phyloP scores from a whole-genome alignment of 2,113 vertebrate genomes.

The Carassius carassius region DNA sequence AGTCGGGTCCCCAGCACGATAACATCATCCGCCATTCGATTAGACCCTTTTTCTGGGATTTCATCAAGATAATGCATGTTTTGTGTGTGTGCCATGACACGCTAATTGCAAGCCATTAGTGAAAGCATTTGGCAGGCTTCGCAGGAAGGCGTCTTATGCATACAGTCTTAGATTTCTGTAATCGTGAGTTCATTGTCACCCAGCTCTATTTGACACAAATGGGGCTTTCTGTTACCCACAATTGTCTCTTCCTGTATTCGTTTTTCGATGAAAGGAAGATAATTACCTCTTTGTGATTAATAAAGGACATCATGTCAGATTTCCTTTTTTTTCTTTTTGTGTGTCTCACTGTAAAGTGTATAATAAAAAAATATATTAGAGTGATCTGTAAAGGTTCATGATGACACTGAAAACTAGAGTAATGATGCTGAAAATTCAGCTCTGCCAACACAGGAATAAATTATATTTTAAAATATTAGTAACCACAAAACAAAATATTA shows the following conservation, averaged over 20 bases:
- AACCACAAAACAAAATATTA: too few species aligned
- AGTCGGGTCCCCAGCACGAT: slow-evolving; percentile 20
- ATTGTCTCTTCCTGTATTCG: background rate
- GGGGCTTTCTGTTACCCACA: background rate
- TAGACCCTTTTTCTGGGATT: slow-evolving; percentile 15
- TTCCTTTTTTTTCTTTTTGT: background rate
- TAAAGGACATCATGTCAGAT: background rate
- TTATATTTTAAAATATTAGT: background rate
- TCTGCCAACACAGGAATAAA: background rate
- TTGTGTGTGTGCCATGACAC: slow-evolving; percentile 30
- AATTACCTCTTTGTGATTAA: slow-evolving; percentile 19
- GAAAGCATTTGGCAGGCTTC: slow-evolving; percentile 32
- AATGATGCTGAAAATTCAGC: background rate
- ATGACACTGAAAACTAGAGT: background rate
- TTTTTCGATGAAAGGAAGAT: slow-evolving; percentile 7
- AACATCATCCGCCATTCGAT: slow-evolving; percentile 46
- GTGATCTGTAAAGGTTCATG: background rate
- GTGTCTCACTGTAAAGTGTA: background rate
- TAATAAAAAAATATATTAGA: background rate
- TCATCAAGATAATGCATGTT: slow-evolving; percentile 46
- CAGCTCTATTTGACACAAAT: slow-evolving; percentile 6
- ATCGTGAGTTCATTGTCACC: slow-evolving; percentile 31
- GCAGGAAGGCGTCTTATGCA: slow-evolving; percentile 19
- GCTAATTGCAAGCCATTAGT: slow-evolving; percentile 53
- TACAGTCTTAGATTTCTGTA: slow-evolving; percentile 38